Conservation (phyloP, 1,140 invertebrate species). For the Euglossa dilemma region DNA sequence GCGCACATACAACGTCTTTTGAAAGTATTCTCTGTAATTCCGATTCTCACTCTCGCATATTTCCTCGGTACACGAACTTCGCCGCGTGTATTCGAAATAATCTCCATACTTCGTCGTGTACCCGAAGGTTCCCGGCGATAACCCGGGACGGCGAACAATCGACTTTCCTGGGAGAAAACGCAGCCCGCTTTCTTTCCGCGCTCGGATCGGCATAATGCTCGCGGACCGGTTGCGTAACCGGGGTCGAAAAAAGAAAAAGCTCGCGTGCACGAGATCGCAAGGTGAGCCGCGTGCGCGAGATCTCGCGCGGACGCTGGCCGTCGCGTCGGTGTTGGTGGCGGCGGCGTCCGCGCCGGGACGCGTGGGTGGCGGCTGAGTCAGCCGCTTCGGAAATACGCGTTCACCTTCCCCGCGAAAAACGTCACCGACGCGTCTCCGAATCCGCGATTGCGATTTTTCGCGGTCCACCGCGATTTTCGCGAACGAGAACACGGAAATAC, state of each 20-base stretch:
- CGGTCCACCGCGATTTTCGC: constrained; percentile 32
- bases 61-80: too few species aligned
- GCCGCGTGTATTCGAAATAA: too few species aligned
- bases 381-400: constrained; percentile 68
- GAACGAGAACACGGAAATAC: constrained; percentile 54
- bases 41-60: too few species aligned
- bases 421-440: constrained; percentile 55
- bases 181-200: constrained; percentile 22
- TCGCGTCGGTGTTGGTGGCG: not conserved
- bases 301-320: not conserved
- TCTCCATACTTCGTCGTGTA: too few species aligned
- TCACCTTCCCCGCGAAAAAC: constrained; percentile 60
- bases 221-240: constrained; percentile 28
- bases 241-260: not conserved
- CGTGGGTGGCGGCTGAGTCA: constrained; percentile 73
- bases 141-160: not conserved
- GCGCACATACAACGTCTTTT: too few species aligned
- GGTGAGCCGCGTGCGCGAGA: constrained; percentile 44
- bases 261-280: constrained; percentile 53
- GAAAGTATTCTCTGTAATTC: too few species aligned
- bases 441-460: not conserved
- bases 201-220: constrained; percentile 22
- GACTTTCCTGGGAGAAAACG: too few species aligned
- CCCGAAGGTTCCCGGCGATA: not conserved
- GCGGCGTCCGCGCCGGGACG: constrained; percentile 10